Conservation (phyloP, 2,113 vertebrate genomes). For the Anseranas semipalmata region DNA sequence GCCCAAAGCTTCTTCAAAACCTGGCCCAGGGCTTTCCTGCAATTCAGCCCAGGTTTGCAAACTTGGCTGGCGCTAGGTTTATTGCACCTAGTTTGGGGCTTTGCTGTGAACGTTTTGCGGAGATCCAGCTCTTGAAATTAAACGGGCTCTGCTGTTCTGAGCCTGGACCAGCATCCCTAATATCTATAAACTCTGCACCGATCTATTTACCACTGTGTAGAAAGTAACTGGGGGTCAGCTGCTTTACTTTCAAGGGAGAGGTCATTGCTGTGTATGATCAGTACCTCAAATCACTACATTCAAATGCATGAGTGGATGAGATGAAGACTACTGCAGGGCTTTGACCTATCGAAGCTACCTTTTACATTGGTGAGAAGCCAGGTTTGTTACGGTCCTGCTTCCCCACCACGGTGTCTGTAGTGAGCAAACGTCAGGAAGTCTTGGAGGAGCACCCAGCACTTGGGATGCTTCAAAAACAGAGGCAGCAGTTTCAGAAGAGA, state of each 20-base stretch:
- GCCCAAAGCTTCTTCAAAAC: constrained; percentile 32
- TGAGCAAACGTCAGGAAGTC: not conserved
- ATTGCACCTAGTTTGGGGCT: constrained; percentile 68
- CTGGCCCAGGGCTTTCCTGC: constrained; percentile 15
- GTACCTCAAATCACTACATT: not conserved
- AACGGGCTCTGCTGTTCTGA: constrained; percentile 34
- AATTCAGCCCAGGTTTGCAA: constrained; percentile 39
- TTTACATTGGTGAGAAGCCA: not conserved
- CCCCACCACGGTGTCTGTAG: not conserved
- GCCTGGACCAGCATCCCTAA: not conserved
- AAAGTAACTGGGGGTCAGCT: not conserved
- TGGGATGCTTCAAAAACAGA: not conserved
- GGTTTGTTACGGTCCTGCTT: not conserved
- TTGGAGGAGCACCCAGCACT: not conserved
- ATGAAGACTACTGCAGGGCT: not conserved
- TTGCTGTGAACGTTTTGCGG: constrained; percentile 45
- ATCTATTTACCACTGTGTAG: not conserved
- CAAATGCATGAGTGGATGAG: not conserved
- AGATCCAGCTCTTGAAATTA: constrained; percentile 47
- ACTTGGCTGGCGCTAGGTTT: constrained; percentile 42
- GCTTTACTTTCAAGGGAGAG: not conserved
- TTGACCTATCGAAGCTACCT: not conserved
- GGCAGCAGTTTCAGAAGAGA: not conserved
- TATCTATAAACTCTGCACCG: not conserved
- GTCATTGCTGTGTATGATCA: fast-evolving